Conservation (phyloP, 2,888 invertebrate genomes). For the Synergus japonicus region DNA sequence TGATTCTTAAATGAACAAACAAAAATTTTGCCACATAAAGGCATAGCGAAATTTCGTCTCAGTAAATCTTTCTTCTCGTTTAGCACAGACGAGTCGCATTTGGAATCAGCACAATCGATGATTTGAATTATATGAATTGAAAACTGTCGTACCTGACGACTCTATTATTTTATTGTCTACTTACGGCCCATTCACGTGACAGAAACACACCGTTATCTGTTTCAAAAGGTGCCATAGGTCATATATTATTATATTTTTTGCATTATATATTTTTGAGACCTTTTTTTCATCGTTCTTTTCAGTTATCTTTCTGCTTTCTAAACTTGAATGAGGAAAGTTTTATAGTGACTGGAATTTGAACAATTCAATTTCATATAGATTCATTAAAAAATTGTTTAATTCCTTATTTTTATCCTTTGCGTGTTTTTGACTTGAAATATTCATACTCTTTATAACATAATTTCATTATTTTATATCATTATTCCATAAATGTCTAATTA, state of each 20-base stretch:
- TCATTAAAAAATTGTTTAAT: not conserved
- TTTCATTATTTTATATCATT: too few species aligned
- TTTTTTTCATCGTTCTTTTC: not conserved
- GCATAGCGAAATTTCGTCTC: not conserved
- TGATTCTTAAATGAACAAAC: not conserved
- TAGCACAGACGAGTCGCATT: not conserved
- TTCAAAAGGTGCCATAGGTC: not conserved
- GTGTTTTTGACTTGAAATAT: too few species aligned
- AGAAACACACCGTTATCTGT: not conserved
- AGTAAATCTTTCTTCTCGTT: not conserved
- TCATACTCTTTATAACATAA: too few species aligned
- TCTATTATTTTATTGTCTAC: not conserved
- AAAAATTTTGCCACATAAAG: slow-evolving; percentile 15
- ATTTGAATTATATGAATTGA: not conserved
- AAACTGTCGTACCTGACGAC: not conserved
- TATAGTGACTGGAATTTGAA: too few species aligned
- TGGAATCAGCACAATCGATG: not conserved
- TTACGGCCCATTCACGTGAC: not conserved
- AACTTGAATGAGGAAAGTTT: too few species aligned
- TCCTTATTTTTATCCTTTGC: too few species aligned
- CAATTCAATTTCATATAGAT: not conserved
- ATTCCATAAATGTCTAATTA: too few species aligned
- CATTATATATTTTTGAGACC: not conserved
- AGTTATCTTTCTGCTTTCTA: too few species aligned
- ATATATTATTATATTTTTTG: not conserved